phyloP scores from a whole-genome alignment of 2,888 invertebrate genomes.

The Crematogaster levior region DNA sequence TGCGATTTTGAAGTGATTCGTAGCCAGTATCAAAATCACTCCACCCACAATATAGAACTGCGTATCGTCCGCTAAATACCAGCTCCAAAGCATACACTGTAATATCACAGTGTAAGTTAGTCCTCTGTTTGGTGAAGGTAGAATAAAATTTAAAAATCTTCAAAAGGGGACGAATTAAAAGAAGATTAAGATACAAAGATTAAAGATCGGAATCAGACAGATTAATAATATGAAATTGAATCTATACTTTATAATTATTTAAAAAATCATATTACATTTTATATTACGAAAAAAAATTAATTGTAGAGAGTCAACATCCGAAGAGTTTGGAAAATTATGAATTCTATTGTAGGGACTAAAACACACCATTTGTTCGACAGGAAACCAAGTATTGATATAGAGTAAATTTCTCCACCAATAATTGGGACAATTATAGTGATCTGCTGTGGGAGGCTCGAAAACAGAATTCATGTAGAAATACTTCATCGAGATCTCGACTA shows the following conservation, averaged over 20 bases:
- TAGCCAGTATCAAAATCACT: constrained; percentile 92
- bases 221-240: not conserved
- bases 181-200: not conserved
- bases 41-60: constrained; percentile 95
- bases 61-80: constrained; percentile 95
- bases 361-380: constrained; percentile 93
- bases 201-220: not conserved
- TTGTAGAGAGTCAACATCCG: not conserved
- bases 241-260: not conserved
- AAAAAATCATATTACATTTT: not conserved
- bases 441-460: constrained; percentile 93
- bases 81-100: constrained; percentile 97
- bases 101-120: constrained; percentile 69
- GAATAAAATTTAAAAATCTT: not conserved
- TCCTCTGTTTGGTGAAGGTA: not conserved
- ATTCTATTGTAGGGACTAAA: not conserved
- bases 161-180: not conserved
- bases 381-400: constrained; percentile 94
- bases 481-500: constrained; percentile 94
- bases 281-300: not conserved
- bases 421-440: constrained; percentile 93
- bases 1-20: constrained; percentile 93
- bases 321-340: not conserved
- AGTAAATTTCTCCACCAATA: constrained; percentile 96
- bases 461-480: constrained; percentile 94